phyloP scores from a whole-genome alignment of 2,797 vertebrate species.

The Melanotaenia boesemani region DNA sequence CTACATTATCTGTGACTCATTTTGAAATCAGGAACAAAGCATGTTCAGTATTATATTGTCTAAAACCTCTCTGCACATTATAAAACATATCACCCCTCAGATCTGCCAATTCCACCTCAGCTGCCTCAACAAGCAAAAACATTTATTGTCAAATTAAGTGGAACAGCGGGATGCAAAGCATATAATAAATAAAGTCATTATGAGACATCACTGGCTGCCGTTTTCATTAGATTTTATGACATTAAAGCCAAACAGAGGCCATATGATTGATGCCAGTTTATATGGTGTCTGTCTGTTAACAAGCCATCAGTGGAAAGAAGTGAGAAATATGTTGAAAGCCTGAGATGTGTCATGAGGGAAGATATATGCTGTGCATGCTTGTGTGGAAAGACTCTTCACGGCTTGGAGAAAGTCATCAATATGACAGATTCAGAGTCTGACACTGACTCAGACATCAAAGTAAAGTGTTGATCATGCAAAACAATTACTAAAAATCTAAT shows the following conservation, averaged over 20 bases:
- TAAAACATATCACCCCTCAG: slow-evolving; percentile 28
- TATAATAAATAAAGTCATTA: slow-evolving; percentile 29
- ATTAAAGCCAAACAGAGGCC: slow-evolving; percentile 3
- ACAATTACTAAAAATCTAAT: not conserved
- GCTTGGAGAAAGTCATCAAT: not conserved
- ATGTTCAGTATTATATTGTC: not conserved
- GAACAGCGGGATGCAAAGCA: slow-evolving; percentile 24
- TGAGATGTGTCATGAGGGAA: not conserved
- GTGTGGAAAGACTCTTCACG: slow-evolving; percentile 8
- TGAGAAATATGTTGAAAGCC: slow-evolving; percentile 3
- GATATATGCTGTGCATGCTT: slow-evolving; percentile 11
- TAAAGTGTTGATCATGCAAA: not conserved
- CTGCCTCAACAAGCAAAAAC: slow-evolving; percentile 14
- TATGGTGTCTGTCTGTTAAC: slow-evolving; percentile 27
- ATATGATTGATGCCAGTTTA: slow-evolving; percentile 10
- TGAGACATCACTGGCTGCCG: slow-evolving; percentile 11
- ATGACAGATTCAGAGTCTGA: slow-evolving; percentile 3
- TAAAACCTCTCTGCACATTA: slow-evolving; percentile 9
- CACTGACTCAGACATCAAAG: slow-evolving; percentile 3
- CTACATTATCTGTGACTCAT: not conserved
- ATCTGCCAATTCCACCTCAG: slow-evolving; percentile 14
- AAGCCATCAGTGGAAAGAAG: slow-evolving; percentile 6
- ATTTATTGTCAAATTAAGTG: slow-evolving; percentile 25
- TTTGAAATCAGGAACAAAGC: not conserved
- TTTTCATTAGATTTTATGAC: slow-evolving; percentile 11